These are phyloP conservation scores for Masticophis lateralis DNA, from an alignment of 2,797 vertebrate species.

Conservation along the genomic window DNA sequence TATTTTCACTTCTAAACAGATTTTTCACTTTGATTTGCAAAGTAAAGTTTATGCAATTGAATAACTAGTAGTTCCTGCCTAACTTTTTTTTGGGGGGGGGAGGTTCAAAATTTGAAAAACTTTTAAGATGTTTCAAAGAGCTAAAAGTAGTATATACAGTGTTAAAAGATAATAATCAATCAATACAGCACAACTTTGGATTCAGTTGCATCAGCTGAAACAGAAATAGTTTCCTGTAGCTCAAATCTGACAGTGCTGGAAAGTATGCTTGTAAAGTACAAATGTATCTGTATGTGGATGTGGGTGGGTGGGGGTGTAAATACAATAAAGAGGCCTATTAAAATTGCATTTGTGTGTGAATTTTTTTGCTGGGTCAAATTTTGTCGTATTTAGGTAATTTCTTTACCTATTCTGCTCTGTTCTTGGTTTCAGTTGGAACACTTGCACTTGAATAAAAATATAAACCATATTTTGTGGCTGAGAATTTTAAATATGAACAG, in stretches of 20 bases:
- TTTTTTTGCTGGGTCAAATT: not conserved
- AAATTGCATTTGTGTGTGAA: not conserved
- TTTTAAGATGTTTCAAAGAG: not conserved
- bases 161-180: not conserved
- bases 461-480: conserved; percentile 16
- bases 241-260: not conserved
- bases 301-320: not conserved
- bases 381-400: not conserved
- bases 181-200: not conserved
- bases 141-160: not conserved
- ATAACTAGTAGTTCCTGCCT: not conserved
- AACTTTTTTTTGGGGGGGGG: not conserved
- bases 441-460: conserved; percentile 15
- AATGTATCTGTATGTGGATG: not conserved
- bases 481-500: conserved; percentile 12
- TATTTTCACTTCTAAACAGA: not conserved
- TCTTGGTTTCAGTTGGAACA: not conserved
- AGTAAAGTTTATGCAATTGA: not conserved
- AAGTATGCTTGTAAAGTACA: not conserved
- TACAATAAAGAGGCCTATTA: not conserved
- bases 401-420: not conserved
- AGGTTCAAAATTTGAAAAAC: not conserved
- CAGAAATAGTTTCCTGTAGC: not conserved
- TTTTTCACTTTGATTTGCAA: not conserved
- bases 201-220: not conserved